Evolutionary conservation across 2,113 vertebrate species (phyloP).

Genomic region (Atherinomorus stipes): DNA sequence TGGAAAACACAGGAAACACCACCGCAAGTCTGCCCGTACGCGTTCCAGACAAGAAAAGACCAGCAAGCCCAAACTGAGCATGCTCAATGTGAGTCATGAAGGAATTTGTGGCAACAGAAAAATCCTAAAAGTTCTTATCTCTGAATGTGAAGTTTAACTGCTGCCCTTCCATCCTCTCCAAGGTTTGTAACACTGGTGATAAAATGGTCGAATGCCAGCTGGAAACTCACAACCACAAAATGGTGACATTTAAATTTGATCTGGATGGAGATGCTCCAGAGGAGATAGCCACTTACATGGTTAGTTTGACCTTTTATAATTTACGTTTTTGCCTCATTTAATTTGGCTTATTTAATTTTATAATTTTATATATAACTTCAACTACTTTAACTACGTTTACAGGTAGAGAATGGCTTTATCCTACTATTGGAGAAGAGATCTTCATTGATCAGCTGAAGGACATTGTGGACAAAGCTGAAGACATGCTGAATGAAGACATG

Average conservation of each 20-base stretch:
- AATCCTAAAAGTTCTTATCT: background rate
- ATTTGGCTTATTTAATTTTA: background rate
- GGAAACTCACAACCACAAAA: constrained; percentile 99
- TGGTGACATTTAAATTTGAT: constrained; percentile 99
- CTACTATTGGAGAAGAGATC: constrained; percentile 91
- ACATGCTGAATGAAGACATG: constrained; percentile 94
- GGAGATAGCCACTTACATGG: constrained; percentile 98
- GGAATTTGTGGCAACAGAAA: background rate
- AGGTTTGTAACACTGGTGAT: constrained; percentile 97
- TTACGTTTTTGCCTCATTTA: background rate
- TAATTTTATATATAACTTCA: background rate
- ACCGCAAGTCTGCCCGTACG: constrained; percentile 91
- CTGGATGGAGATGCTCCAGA: constrained; percentile 97
- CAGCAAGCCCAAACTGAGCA: constrained; percentile 94
- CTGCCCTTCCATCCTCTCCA: background rate
- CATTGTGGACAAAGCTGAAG: constrained; percentile 98
- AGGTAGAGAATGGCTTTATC: constrained; percentile 99
- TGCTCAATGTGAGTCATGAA: constrained; percentile 86
- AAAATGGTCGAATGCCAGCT: constrained; percentile 99
- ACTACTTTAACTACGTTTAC: constrained; percentile 13
- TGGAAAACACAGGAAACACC: constrained; percentile 90
- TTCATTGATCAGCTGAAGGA: constrained; percentile 99
- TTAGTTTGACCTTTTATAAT: constrained; percentile 65
- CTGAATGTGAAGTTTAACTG: constrained; percentile 2
- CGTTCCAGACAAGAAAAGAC: constrained; percentile 94